Base-by-base conservation (phyloP, 2,113 vertebrate genomes). In the Trochalopteron elliotii region DNA sequence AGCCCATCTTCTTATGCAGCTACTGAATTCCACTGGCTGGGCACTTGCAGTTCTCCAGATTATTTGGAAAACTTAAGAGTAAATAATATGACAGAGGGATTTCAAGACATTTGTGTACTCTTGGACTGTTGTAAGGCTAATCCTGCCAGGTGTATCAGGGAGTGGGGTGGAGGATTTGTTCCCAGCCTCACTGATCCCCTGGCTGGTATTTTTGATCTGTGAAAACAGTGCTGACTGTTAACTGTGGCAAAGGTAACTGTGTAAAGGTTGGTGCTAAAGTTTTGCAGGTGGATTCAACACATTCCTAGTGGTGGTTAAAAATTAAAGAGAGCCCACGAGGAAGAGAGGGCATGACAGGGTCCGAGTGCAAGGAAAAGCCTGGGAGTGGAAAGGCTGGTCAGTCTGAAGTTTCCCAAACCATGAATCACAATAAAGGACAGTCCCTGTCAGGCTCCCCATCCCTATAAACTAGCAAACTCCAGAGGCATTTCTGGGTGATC, bases 211-310 rank as follows among this genome's bases (percentile, higher is more conserved):
- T 97, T 64, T 88, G 83, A 92, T 90, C 44, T 65, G 68, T 80
- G 52, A 82, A 78, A 90, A 76, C 74, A 83, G 40, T 35, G 83
- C 35, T 39, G 50, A 95, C 53, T 42, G 70, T 95, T 72, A 86
- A 93, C 93, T 94, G 84, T 96, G 96, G 84, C 69, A 88, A 96
- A 97, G 94, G 94, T 92, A 87, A 97, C 96, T 97, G 97, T 87
- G 56, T 68, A 98, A 98, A 98, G 98, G 96, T 98, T 95, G 80
- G 7, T 15, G 45, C 47, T 31, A 1, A 45, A 28, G 67, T 65
- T 74, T 65, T 68, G 52, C 53, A 47, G 55, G 17, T 65, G 82
- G 50, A 63, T 82, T 27, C 55, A 75, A n/a, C 8, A 19, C 56
- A 30, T 18, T 42, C 3, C 1, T 30, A 47, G 33, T 5, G 15